Base-by-base conservation (phyloP, 92 coral and sea anemone genomes). In the Parazoanthus swiftii region DNA sequence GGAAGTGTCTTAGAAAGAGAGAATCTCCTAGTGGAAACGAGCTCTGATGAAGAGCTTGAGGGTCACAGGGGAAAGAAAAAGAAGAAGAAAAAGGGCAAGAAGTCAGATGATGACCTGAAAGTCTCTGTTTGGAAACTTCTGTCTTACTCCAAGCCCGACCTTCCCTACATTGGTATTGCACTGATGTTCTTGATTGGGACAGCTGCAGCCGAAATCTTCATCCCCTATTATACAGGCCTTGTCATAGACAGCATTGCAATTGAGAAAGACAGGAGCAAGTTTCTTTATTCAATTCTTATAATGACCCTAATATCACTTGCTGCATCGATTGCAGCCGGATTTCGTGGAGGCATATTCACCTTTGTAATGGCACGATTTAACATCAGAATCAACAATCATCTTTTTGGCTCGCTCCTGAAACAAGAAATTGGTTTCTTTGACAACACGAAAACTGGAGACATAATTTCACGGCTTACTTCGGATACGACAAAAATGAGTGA, bases 401-500 rank as follows among this genome's bases (percentile, higher is more conserved):
- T 97, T 25, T 97, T 97, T 90, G 93, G 93, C 48, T 97, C 99
- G 2, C 93, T 97, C 70, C 72, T 97, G 0, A 91, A 89, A 9
- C 99, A 97, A 71, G 99, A 97, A 80, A 94, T 97, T 29, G 98
- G 96, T 18, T 97, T 97, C 88, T 97, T 97, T 88, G 99, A 97
- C 80, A 89, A 88, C 73, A 94, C 96, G 11, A 97, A 92, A 73
- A 97, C 96, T 11, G 99, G 99, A 7, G 99, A 94, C 43, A 94
- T 97, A 20, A 93, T 97, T 72, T 97, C 99, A 4, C 92, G 99
- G 39, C 88, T 97, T 81, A 94, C 98, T 54, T 95, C 99, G 39
- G 99, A 97, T 80, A 97, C 98, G 21, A 92, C 97, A 86, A 97
- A 95, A 89, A 97, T 97, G 95, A 93, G 98, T n/a, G 98, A 95